Evolutionary conservation across 1,140 invertebrate genomes (phyloP).

Genomic region (Saccostrea echinata): DNA sequence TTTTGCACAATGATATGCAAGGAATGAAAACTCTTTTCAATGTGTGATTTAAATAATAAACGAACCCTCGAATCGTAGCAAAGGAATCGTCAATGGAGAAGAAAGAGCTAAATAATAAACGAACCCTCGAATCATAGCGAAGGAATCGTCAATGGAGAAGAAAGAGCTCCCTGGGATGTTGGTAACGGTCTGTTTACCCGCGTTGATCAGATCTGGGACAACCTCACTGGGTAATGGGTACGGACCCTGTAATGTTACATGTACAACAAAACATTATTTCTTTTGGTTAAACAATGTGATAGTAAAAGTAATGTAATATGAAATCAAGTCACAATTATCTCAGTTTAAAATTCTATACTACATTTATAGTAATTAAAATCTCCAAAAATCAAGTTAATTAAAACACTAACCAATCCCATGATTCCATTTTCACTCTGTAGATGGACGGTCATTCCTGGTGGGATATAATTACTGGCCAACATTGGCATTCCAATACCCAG

Average conservation of each 20-base stretch:
- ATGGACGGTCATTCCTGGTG: constrained; percentile 81
- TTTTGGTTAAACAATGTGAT: no score
- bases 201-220: constrained; percentile 98
- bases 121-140: constrained; percentile 98
- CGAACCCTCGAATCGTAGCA: constrained; percentile 99
- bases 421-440: constrained; percentile 99
- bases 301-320: no score
- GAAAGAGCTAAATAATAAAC: constrained; percentile 85
- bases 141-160: constrained; percentile 98
- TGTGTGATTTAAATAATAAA: no score
- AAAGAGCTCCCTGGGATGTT: constrained; percentile 92
- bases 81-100: constrained; percentile 99
- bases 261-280: background rate
- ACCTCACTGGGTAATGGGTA: constrained; percentile 89
- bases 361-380: no score
- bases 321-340: no score
- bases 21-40: no score
- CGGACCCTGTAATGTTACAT: constrained; percentile 84
- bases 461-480: constrained; percentile 96
- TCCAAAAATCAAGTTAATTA: no score
- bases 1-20: no score
- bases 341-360: background rate
- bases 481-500: constrained; percentile 98
- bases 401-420: constrained; percentile 87
- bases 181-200: constrained; percentile 99